Base-by-base conservation (phyloP, 2,888 invertebrate species). In the Limenitis camilla region DNA sequence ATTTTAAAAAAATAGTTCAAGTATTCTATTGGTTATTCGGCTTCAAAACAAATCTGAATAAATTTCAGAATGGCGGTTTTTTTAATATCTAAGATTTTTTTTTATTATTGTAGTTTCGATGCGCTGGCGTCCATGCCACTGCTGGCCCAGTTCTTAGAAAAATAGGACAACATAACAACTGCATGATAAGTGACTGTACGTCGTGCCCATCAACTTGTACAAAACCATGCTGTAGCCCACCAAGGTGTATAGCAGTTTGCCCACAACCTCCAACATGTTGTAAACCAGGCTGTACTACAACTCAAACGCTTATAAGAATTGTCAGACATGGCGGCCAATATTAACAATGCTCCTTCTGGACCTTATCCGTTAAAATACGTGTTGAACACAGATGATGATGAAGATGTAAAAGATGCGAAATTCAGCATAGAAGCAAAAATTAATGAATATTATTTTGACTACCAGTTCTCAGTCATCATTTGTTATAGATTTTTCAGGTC, bases 61-160 rank as follows among this genome's bases (percentile, higher is more conserved):
- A n/a, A n/a, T n/a, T n/a, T n/a, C n/a, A n/a, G n/a, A n/a, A n/a
- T n/a, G n/a, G n/a, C n/a, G n/a, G n/a, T n/a, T n/a, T n/a, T n/a
- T n/a, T n/a, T n/a, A n/a, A n/a, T n/a, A n/a, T n/a, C n/a, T n/a
- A n/a, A n/a, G n/a, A n/a, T n/a, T n/a, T n/a, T n/a, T n/a, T n/a
- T n/a, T n/a, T n/a, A n/a, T 39, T 51, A 67, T 62, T 63, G 32
- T 68, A 86, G 86, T 64, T 83, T 45, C 71, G 82, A 53, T 87
- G 86, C 62, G 86, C 32, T 87, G 86, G 86, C 81, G 86, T 6
- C 86, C 86, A 5, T 86, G 86, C n/a, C 86, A 86, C 63, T 49
- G 77, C 81, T 19, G 84, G 85, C 58, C 69, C 79, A 5, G 86
- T 86, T 27, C 75, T 87, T 5, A 73, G 65, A 59, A 76, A 61